Percentiles rank a stretch among this genome's conserved stretches.
Evolutionary conservation across 2,797 vertebrate genomes (phyloP).

Genomic region (Myotis findleyi): DNA sequence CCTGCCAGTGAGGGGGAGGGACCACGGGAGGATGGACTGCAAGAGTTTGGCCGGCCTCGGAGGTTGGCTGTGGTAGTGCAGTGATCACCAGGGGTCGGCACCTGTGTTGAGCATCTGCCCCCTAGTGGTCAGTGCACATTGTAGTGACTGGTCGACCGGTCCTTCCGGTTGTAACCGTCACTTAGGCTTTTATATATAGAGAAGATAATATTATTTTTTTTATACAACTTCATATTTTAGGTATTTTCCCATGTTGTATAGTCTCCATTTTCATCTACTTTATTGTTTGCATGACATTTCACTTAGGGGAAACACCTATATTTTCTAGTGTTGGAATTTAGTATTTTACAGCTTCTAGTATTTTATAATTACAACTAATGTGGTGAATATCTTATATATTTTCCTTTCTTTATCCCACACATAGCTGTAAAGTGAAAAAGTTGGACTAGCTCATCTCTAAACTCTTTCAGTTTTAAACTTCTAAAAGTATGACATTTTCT

Average conservation of each 20-base stretch:
- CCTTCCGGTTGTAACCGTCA: too few relatives aligned
- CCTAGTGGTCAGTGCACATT: too few relatives aligned
- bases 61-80: too few relatives aligned
- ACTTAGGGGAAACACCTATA: not conserved
- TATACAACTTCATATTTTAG: not conserved
- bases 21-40: too few relatives aligned
- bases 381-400: not conserved
- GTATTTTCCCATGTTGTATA: not conserved
- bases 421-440: not conserved
- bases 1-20: too few relatives aligned
- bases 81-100: too few relatives aligned
- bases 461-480: not conserved
- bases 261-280: not conserved
- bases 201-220: not conserved
- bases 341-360: not conserved
- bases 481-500: not conserved
- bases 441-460: not conserved
- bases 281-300: not conserved
- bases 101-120: too few relatives aligned
- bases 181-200: too few relatives aligned
- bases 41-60: too few relatives aligned
- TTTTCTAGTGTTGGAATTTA: not conserved
- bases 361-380: slow-evolving; percentile 34
- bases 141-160: too few relatives aligned
- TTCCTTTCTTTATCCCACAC: not conserved